These are phyloP conservation scores for Cyprichromis sp. DNA, from an alignment of 2,113 vertebrate species.

Conservation along the genomic window DNA sequence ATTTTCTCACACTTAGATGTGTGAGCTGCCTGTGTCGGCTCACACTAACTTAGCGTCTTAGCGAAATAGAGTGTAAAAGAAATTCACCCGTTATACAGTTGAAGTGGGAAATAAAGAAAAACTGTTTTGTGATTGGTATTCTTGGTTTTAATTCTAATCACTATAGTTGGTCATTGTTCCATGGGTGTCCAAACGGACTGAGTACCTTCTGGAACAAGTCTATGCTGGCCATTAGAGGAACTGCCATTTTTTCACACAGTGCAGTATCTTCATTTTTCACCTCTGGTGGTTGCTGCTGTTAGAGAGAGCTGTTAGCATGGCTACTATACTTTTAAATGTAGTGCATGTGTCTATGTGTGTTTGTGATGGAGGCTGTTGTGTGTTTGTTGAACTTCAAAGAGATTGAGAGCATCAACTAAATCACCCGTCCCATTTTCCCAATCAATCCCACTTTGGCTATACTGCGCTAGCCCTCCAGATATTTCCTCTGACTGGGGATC, in stretches of 20 bases:
- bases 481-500: slow-evolving; percentile 40
- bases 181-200: background rate
- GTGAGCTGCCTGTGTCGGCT: background rate
- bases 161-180: background rate
- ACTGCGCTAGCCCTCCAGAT: slow-evolving; percentile 35
- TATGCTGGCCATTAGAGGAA: background rate
- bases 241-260: background rate
- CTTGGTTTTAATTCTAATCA: background rate
- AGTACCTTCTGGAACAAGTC: background rate
- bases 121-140: background rate
- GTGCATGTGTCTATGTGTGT: background rate
- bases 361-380: background rate
- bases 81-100: background rate
- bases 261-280: background rate
- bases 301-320: background rate
- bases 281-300: background rate
- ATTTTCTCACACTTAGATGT: background rate
- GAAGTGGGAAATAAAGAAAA: background rate
- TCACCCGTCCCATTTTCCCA: slow-evolving; percentile 20
- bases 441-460: slow-evolving; percentile 45
- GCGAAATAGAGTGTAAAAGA: background rate
- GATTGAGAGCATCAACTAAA: slow-evolving; percentile 26
- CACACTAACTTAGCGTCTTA: background rate
- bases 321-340: background rate
- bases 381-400: background rate